phyloP scores from a whole-genome alignment of 2,888 invertebrate genomes.

The Cynaeus angustus region DNA sequence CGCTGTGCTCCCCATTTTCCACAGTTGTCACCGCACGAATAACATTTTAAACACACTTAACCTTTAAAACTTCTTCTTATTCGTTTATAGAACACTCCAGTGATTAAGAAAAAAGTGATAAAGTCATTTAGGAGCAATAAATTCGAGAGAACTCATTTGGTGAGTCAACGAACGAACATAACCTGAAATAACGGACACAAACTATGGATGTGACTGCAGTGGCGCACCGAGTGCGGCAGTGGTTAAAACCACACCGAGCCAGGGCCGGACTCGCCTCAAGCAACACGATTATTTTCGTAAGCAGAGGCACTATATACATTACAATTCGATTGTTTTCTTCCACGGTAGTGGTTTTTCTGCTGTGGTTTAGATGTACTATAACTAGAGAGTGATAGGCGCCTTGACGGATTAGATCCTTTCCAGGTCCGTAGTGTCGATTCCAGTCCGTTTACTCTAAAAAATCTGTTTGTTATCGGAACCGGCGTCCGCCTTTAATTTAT shows the following conservation, averaged over 20 bases:
- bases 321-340: no score
- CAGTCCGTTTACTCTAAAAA: no score
- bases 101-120: not conserved
- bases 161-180: conserved; percentile 38
- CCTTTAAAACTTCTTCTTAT: conserved; percentile 8
- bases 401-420: no score
- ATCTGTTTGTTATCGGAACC: not conserved
- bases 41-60: not conserved
- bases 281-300: not conserved
- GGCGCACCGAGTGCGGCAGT: conserved; percentile 20
- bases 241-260: conserved; percentile 13
- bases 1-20: conserved; percentile 22
- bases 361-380: no score
- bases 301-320: no score
- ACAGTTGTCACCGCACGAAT: not conserved
- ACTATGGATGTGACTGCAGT: not conserved
- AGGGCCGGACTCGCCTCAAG: conserved; percentile 11
- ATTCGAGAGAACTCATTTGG: conserved; percentile 10
- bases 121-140: conserved; percentile 4
- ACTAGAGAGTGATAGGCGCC: no score
- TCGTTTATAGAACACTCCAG: conserved; percentile 8
- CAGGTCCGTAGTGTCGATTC: no score
- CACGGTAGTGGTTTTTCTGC: no score
- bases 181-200: conserved; percentile 23
- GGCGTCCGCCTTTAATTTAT: conserved; percentile 46